phyloP scores from a whole-genome alignment of 2,797 vertebrate genomes.

The Muscicapa striata region DNA sequence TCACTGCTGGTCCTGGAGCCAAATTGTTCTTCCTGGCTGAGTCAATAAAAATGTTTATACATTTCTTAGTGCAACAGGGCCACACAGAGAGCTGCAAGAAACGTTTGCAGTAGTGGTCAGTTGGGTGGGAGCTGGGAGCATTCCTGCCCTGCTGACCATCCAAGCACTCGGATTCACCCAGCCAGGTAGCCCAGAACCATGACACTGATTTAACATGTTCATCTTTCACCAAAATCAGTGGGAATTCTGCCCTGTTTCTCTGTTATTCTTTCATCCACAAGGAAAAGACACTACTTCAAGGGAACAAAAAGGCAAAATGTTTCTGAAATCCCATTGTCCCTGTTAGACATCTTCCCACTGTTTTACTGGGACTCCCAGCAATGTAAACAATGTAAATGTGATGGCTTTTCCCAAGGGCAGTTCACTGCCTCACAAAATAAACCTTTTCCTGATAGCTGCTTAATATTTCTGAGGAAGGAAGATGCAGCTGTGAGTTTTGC shows the following conservation, averaged over 20 bases:
- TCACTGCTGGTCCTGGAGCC: not conserved
- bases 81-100: conserved; percentile 14
- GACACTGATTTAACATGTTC: not conserved
- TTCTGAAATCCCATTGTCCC: not conserved
- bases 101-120: not conserved
- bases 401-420: not conserved
- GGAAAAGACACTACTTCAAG: not conserved
- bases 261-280: not conserved
- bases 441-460: not conserved
- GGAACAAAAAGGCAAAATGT: not conserved
- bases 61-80: not conserved
- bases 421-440: not conserved
- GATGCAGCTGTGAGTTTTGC: not conserved
- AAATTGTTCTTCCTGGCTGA: conserved; percentile 28
- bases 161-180: not conserved
- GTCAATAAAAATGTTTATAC: conserved; percentile 51
- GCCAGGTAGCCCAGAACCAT: not conserved
- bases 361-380: not conserved
- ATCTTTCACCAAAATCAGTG: not conserved
- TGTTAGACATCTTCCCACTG: not conserved
- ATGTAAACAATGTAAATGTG: not conserved
- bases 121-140: not conserved
- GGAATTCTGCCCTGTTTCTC: not conserved
- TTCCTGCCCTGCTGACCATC: not conserved
- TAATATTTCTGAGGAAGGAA: not conserved